Evolutionary conservation across 2,797 vertebrate genomes (phyloP).

Genomic region (Melanotaenia pygmaea): DNA sequence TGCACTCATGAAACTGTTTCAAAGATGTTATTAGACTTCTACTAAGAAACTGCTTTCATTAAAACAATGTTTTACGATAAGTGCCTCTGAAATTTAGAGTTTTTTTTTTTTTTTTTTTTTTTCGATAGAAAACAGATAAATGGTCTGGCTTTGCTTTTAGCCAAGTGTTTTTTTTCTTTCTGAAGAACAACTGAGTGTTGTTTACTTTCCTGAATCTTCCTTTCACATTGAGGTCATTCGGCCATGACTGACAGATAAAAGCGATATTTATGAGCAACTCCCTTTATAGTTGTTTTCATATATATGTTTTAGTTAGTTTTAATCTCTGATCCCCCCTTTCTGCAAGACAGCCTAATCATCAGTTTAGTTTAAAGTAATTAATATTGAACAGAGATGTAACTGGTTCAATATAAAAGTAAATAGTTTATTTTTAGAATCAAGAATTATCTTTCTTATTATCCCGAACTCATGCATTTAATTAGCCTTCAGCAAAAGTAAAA

Average conservation of each 20-base stretch:
- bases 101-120: neutral
- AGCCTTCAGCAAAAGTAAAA: too few species aligned
- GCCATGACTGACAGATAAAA: neutral
- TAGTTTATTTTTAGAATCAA: too few species aligned
- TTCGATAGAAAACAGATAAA: neutral
- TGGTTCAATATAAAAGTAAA: too few species aligned
- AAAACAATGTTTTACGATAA: too few species aligned
- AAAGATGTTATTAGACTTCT: too few species aligned
- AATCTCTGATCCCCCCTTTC: neutral
- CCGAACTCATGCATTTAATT: too few species aligned
- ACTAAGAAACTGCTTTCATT: too few species aligned
- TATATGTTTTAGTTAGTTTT: constrained; percentile 14
- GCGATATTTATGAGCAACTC: neutral
- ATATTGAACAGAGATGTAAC: neutral
- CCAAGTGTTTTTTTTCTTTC: neutral
- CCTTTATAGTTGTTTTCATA: constrained; percentile 8
- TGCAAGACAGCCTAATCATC: neutral
- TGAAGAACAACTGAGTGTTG: neutral
- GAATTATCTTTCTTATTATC: too few species aligned
- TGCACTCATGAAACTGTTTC: too few species aligned
- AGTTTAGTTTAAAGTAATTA: neutral
- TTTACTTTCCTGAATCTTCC: neutral
- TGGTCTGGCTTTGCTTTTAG: neutral
- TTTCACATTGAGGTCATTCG: neutral
- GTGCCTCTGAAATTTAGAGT: too few species aligned